Base-by-base conservation (phyloP, 2,888 invertebrate species). In the Polydrusus pterygomalis region DNA sequence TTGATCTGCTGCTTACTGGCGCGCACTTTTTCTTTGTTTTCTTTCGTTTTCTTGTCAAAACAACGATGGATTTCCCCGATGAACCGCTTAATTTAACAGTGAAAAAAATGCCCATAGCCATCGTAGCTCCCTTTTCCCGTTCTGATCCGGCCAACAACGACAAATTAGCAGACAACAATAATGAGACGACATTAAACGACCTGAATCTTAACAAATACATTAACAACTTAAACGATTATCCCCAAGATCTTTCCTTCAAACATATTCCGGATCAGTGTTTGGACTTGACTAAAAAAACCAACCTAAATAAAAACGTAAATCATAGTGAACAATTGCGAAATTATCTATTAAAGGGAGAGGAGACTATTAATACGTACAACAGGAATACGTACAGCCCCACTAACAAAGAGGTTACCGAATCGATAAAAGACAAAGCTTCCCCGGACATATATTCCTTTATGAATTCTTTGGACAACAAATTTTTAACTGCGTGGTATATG, bases 51-150 rank as follows among this genome's bases (percentile, higher is more conserved):
- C 34, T 77, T 76, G 75, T 81, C 77, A 81, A 18, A 56, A 25
- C 17, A 25, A 34, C 58, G 17, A 78, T 75, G 74, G 78, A 78
- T 68, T 78, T 77, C 69, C 81, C 82, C 67, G 87, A 87, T 75
- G 89, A 89, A 80, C 89, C 89, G 43, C 82, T 89, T 80, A 89
- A 89, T 85, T 84, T 89, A 80, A 88, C 89, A 74, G 85, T 89
- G 78, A 89, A 89, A 83, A 89, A 89, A 83, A 87, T 88, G 84
- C 90, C 90, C 63, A 88, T 90, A 70, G 90, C 90, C 60, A 89
- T 90, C 71, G 90, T 90, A 49, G 89, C 89, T 17, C 90, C 90
- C 43, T 89, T 85, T 79, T 81, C 84, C 1, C 77, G 75, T 13
- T 71, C 78, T 2, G 81, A 79, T 56, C 81, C 79, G 40, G 82